Evolutionary conservation across 1,140 invertebrate genomes (phyloP), one percentile per base, ranked within the genome.

Genomic region (Drosophila saltans): DNA sequence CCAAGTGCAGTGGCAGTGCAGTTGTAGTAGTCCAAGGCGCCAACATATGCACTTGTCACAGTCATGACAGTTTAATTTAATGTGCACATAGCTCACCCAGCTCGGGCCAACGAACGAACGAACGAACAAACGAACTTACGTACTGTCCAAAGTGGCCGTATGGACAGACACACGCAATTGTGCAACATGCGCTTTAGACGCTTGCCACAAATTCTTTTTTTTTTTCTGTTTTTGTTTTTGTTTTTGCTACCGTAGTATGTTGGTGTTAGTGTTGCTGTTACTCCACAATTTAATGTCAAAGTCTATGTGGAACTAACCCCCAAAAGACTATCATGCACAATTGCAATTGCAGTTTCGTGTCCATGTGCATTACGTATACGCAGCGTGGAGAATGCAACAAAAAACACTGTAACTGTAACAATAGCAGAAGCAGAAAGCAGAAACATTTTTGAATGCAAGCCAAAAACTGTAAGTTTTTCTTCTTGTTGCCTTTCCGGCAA

Each of bases 1-100:
- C 57, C 83, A 79, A 80, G 79, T 84, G 55, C 60, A 70, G 73
- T 75, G 52, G 67, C 78, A 72, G 65, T 73, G 79, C 83, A 76
- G 55, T 64, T 65, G 45, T 10, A 52, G 45, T 52, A 52, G 81
- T 85, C 82, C 75, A 57, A 82, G 83, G 82, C 82, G 82, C 83
- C 85, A 89, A 89, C 84, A 89, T 90, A 89, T 89, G 84, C 84
- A 89, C 84, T 89, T 89, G 84, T 89, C 84, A 89, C 85, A 90
- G 78, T 74, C 81, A 85, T 89, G 84, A 89, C 84, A 89, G 84
- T 89, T 89, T 89, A 89, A 89, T 89, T 89, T 89, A 89, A 89
- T 89, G 84, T 78, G 71, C 84, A 89, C 84, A 89, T 89, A 89
- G 81, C 84, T 89, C 85, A 89, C 84, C 77, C 56, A 66, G 48